Base-by-base conservation (phyloP, 2,113 vertebrate genomes). In the Corvus moneduloides region DNA sequence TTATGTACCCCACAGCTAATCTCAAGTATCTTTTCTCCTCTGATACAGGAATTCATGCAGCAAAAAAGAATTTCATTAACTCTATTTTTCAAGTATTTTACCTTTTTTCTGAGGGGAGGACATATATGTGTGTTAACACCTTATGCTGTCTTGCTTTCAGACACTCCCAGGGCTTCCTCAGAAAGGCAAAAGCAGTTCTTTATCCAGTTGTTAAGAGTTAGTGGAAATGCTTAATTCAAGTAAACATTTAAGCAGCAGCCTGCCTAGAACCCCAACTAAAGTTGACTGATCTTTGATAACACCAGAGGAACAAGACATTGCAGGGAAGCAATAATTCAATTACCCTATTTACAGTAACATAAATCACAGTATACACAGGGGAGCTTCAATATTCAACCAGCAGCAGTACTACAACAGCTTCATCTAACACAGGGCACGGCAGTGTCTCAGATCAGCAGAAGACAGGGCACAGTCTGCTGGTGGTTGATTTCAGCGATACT, bases 1-100 rank as follows among this genome's bases (percentile, higher is more conserved):
- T 86, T 93, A 68, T n/a, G 52, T 56, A 95, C 64, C 72, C 91
- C 80, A 84, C 32, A 80, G 79, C 94, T 92, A 93, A 81, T 68
- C 92, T 93, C 52, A 20, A 88, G 9, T 85, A 88, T 88, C 78
- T 72, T 63, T 80, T 75, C 48, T 89, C 48, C n/a, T 78, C 83
- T 64, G 32, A 95, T 85, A 91, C 7, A n/a, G 28, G 21, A 87
- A 90, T 79, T 72, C 37, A 37, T 18, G 17, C 32, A 96, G 76
- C 44, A 87, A 58, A 93, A 66, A 72, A 62, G 19, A 77, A 77
- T 74, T 54, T 51, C 8, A 32, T 26, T 35, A 83, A 59, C 46
- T 51, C 54, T 58, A 19, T 56, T 67, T 80, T 35, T 74, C 24
- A 23, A 63, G 18, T 54, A 66, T 49, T 88, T 80, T 35, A 76